Evolutionary conservation across 1,140 invertebrate genomes (phyloP).

Genomic region (Solenopsis invicta): DNA sequence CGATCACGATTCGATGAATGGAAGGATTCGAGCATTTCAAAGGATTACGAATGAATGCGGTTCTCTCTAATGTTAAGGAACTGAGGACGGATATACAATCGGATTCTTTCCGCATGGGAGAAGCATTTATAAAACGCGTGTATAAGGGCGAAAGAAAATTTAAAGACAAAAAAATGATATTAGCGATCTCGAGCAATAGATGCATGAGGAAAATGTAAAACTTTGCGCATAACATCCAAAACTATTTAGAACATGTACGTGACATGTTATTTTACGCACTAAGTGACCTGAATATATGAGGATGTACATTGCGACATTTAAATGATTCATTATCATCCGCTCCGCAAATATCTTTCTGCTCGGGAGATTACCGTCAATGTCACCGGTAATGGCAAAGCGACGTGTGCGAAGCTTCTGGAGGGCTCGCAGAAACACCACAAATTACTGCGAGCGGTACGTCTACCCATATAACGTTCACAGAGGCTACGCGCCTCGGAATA

Average conservation of each 20-base stretch:
- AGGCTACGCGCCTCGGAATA: constrained; percentile 50
- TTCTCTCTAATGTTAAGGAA: neutral
- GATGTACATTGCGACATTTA: constrained; percentile 36
- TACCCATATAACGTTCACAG: constrained; percentile 59
- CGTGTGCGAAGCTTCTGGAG: constrained; percentile 48
- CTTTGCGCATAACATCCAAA: constrained; percentile 22
- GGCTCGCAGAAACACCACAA: constrained; percentile 67
- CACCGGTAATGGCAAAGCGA: constrained; percentile 52
- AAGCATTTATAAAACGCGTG: neutral
- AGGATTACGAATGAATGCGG: constrained; percentile 14
- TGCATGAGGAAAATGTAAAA: neutral
- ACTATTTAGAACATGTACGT: neutral
- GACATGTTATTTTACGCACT: constrained; percentile 27
- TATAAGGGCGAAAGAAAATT: neutral
- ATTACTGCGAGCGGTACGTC: constrained; percentile 62
- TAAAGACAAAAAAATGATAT: neutral
- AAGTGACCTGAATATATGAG: constrained; percentile 41
- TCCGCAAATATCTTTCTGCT: constrained; percentile 47
- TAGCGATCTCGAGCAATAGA: neutral
- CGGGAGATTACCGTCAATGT: constrained; percentile 67
- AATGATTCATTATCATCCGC: constrained; percentile 62
- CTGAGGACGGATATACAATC: neutral
- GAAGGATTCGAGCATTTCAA: neutral
- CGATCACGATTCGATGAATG: constrained; percentile 31
- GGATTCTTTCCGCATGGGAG: neutral